These are phyloP conservation scores for Drosophila lacertosa DNA, from an alignment of 1,140 invertebrate species.

Conservation along the genomic window DNA sequence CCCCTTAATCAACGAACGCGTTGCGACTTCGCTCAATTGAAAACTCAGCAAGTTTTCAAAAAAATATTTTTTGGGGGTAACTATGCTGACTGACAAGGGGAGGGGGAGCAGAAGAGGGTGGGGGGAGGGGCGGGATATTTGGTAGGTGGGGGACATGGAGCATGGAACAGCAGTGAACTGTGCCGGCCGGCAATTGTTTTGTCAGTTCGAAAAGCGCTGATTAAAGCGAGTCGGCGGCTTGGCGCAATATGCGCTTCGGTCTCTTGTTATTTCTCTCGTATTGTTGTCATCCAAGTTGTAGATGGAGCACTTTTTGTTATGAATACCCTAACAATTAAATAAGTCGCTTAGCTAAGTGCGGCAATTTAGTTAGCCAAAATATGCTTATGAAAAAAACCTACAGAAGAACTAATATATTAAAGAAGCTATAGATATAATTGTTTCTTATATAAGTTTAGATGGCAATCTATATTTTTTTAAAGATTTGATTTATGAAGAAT, in stretches of 20 bases:
- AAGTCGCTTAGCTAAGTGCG: not conserved
- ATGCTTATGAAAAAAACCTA: too few species aligned
- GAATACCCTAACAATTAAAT: slow-evolving; percentile 6
- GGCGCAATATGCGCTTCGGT: slow-evolving; percentile 56
- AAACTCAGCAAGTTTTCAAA: slow-evolving; percentile 76
- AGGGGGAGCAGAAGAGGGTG: not conserved
- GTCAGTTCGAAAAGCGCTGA: slow-evolving; percentile 72
- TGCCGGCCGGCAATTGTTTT: slow-evolving; percentile 73
- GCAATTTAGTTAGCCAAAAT: too few species aligned
- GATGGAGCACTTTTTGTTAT: slow-evolving; percentile 8
- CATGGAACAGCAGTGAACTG: slow-evolving; percentile 15
- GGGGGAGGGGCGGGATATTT: not conserved
- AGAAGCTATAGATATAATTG: too few species aligned
- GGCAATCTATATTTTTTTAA: too few species aligned
- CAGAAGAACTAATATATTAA: too few species aligned
- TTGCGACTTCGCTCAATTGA: slow-evolving; percentile 53
- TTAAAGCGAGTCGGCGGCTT: slow-evolving; percentile 61
- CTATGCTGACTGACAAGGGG: slow-evolving; percentile 19
- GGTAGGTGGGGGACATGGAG: slow-evolving; percentile 19
- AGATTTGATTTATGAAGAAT: too few species aligned
- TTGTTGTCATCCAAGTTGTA: slow-evolving; percentile 61
- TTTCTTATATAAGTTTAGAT: too few species aligned
- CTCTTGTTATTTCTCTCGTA: slow-evolving; percentile 42
- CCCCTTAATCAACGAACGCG: slow-evolving; percentile 11
- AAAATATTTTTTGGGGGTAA: slow-evolving; percentile 50